These are phyloP conservation scores for Trinectes maculatus DNA, from an alignment of 2,113 vertebrate species.

Conservation along the genomic window DNA sequence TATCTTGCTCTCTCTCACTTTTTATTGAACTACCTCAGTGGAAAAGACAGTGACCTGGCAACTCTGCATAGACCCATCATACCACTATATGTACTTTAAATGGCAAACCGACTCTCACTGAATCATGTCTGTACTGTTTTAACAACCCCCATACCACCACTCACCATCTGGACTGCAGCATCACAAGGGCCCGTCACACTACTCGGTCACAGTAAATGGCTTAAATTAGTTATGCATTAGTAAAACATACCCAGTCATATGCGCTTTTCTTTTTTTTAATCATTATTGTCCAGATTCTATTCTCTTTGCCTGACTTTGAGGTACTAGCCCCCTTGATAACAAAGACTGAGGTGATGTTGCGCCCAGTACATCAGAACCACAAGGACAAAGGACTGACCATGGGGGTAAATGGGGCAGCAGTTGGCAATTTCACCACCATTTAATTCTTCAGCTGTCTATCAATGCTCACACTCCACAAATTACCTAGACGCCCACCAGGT, in stretches of 20 bases:
- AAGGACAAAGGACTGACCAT: conserved; percentile 47
- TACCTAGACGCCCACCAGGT: conserved; percentile 60
- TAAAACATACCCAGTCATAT: conserved; percentile 62
- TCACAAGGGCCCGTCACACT: conserved; percentile 23
- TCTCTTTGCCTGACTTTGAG: conserved; percentile 35
- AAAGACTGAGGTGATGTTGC: not conserved
- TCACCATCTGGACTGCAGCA: conserved; percentile 28
- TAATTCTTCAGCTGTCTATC: conserved; percentile 69
- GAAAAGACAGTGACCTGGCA: no score
- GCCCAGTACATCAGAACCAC: conserved; percentile 42
- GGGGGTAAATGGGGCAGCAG: conserved; percentile 44
- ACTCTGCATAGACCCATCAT: no score
- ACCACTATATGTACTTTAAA: no score
- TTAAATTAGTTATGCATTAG: conserved; percentile 62
- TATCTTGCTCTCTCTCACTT: not conserved
- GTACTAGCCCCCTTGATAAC: conserved; percentile 18
- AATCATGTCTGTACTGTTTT: no score
- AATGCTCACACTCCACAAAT: conserved; percentile 70
- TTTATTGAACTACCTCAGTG: no score
- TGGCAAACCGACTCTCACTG: no score
- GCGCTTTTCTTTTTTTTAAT: conserved; percentile 38
- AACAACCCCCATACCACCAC: conserved; percentile 1
- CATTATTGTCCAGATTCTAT: conserved; percentile 32
- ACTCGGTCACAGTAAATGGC: conserved; percentile 24
- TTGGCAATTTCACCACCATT: conserved; percentile 58